Conservation (phyloP, 2,113 vertebrate species). For the Ariopsis seemanni region DNA sequence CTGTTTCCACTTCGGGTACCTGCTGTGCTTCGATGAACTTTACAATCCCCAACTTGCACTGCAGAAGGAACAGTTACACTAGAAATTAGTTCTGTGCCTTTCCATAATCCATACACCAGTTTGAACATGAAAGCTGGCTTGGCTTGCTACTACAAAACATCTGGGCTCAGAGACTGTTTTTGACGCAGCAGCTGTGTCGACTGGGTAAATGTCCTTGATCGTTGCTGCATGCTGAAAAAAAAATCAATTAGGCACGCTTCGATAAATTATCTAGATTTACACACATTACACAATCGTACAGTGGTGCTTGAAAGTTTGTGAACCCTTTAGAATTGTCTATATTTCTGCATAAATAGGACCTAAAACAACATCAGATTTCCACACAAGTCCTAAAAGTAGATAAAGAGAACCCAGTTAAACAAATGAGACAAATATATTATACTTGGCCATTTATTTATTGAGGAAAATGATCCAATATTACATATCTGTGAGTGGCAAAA, state of each 20-base stretch:
- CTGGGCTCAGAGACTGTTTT: background rate
- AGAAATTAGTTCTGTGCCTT: background rate
- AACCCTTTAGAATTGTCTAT: no score
- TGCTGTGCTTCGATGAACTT: slow-evolving; percentile 96
- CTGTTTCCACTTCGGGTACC: slow-evolving; percentile 92
- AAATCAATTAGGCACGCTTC: background rate
- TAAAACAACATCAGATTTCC: no score
- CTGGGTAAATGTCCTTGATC: background rate
- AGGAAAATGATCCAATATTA: no score
- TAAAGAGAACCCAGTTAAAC: no score
- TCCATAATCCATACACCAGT: background rate
- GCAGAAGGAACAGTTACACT: slow-evolving; percentile 43
- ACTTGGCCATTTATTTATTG: no score
- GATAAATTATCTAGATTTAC: no score
- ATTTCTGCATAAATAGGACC: no score
- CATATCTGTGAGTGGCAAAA: no score
- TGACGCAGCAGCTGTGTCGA: background rate
- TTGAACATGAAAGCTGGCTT: background rate
- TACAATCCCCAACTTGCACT: slow-evolving; percentile 98
- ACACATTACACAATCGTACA: no score
- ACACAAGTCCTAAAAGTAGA: no score
- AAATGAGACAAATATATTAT: no score
- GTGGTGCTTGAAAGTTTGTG: no score
- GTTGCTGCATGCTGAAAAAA: background rate
- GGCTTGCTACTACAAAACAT: background rate